These are phyloP conservation scores for Enteromius paludinosus DNA, from an alignment of 2,797 vertebrate species.

Conservation along the genomic window DNA sequence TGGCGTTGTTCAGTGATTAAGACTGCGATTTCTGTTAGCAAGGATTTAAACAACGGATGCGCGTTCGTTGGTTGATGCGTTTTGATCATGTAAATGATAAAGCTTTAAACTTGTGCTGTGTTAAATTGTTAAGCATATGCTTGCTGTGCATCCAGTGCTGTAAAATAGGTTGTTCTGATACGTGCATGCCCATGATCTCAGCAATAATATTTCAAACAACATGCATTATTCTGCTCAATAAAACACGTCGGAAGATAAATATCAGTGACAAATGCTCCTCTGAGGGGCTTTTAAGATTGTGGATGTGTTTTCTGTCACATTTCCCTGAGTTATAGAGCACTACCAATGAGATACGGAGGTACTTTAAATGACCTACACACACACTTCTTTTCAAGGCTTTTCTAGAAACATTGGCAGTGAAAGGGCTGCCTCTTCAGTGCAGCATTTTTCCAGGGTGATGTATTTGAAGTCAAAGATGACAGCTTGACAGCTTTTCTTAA, in stretches of 20 bases:
- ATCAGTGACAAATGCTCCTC: conserved; percentile 35
- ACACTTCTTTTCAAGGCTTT: conserved; percentile 30
- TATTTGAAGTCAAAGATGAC: conserved; percentile 13
- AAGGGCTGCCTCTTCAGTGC: background rate
- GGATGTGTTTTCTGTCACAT: conserved; percentile 49
- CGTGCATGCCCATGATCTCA: conserved; percentile 7
- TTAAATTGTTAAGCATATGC: background rate
- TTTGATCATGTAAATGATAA: background rate
- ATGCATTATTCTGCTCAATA: conserved; percentile 32
- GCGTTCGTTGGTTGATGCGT: background rate
- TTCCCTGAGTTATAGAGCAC: conserved; percentile 48
- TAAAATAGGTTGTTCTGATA: background rate
- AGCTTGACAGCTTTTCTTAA: background rate
- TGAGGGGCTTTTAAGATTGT: conserved; percentile 51
- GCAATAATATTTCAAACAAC: conserved; percentile 28
- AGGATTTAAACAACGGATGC: background rate
- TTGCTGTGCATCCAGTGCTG: background rate
- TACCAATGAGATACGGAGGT: conserved; percentile 52
- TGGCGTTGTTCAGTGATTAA: background rate
- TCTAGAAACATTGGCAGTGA: conserved; percentile 23
- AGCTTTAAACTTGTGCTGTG: background rate
- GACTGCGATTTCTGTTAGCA: background rate
- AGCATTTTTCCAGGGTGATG: background rate
- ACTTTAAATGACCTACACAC: conserved; percentile 51
- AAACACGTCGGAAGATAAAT: conserved; percentile 34